phyloP scores from a whole-genome alignment of 2,888 invertebrate genomes.

The Rapana venosa region DNA sequence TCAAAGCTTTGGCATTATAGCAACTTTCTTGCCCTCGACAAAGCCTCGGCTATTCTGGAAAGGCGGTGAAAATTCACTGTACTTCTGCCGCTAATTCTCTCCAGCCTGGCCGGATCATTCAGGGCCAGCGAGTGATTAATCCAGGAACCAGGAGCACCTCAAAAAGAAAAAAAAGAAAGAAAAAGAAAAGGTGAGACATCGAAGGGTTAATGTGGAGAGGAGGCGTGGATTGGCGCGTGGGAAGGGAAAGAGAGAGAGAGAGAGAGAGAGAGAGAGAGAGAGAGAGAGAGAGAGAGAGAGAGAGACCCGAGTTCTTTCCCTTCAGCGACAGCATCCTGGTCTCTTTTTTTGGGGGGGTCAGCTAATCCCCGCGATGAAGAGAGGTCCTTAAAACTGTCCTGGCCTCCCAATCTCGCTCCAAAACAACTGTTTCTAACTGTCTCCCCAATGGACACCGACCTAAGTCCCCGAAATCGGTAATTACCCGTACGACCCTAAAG shows the following conservation, averaged over 20 bases:
- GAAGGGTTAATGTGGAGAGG: slow-evolving; percentile 11
- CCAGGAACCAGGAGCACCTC: too few species aligned
- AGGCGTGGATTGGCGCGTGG: background rate
- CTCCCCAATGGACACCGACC: background rate
- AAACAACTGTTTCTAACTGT: slow-evolving; percentile 10
- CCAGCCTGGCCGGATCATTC: background rate
- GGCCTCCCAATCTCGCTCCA: background rate
- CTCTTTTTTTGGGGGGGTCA: too few species aligned
- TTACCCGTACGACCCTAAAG: background rate
- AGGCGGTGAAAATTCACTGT: background rate
- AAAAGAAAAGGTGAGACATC: background rate
- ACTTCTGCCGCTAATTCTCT: background rate
- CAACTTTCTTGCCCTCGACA: background rate
- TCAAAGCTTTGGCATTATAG: background rate
- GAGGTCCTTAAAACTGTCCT: too few species aligned
- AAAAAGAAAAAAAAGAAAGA: background rate
- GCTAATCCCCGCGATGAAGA: too few species aligned
- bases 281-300: background rate
- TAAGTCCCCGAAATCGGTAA: background rate
- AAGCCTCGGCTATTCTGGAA: background rate
- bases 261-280: background rate
- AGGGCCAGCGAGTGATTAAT: background rate
- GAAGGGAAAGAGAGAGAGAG: background rate
- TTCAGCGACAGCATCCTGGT: too few species aligned
- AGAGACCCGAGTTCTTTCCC: background rate